phyloP scores from a whole-genome alignment of 2,113 vertebrate genomes.

The Pyxicephalus adspersus region DNA sequence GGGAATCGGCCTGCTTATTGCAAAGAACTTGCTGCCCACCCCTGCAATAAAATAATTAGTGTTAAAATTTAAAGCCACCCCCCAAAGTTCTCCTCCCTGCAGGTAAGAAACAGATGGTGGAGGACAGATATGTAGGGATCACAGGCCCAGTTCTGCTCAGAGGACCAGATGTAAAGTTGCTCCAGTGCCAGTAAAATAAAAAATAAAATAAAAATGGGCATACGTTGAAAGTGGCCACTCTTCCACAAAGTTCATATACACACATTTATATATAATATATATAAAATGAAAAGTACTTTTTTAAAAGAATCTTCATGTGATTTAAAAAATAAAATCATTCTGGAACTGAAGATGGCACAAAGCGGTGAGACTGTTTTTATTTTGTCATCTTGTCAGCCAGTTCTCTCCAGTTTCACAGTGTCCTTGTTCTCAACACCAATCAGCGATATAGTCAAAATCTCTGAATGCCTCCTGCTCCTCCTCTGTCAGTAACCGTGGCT shows the following conservation, averaged over 20 bases:
- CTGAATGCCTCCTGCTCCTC: constrained; percentile 94
- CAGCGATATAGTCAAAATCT: constrained; percentile 97
- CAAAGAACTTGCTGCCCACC: not conserved
- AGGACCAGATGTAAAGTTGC: constrained; percentile 67
- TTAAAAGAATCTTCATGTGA: constrained; percentile 73
- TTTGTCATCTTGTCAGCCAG: constrained; percentile 71
- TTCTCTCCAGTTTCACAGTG: constrained; percentile 84
- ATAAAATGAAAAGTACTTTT: constrained; percentile 64
- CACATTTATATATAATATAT: constrained; percentile 1
- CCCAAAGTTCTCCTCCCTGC: not conserved
- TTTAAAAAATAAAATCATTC: constrained; percentile 63
- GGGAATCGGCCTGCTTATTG: not conserved
- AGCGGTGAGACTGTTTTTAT: constrained; percentile 58
- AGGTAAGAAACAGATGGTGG: constrained; percentile 58
- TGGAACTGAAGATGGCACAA: constrained; percentile 82
- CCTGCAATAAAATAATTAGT: not conserved
- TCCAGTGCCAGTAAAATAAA: constrained; percentile 86
- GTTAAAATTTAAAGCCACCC: not conserved
- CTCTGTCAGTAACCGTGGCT: constrained; percentile 87
- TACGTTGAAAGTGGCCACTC: constrained; percentile 69
- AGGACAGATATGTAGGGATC: constrained; percentile 58
- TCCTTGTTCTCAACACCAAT: constrained; percentile 88
- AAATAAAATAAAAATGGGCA: constrained; percentile 64
- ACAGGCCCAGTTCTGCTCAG: constrained; percentile 63
- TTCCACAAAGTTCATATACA: constrained; percentile 64